These are phyloP conservation scores for Triplophysa siluroides DNA, from an alignment of 2,113 vertebrate genomes.

Conservation along the genomic window DNA sequence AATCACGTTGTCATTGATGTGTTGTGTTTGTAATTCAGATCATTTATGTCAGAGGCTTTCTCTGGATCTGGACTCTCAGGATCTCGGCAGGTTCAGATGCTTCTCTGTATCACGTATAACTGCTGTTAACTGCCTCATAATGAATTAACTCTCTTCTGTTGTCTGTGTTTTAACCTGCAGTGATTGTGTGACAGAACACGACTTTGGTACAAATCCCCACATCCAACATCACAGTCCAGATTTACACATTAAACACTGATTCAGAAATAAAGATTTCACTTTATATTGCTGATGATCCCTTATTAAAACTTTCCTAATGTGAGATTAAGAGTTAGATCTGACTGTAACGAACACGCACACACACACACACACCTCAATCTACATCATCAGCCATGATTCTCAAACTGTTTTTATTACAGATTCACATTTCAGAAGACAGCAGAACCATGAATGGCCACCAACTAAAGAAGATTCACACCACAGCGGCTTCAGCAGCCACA, in stretches of 20 bases:
- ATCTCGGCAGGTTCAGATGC: slow-evolving; percentile 47
- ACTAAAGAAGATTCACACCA: slow-evolving; percentile 63
- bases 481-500: slow-evolving; percentile 57
- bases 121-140: no score
- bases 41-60: slow-evolving; percentile 49
- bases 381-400: not conserved
- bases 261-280: no score
- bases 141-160: no score
- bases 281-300: no score
- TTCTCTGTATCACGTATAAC: not conserved
- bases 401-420: slow-evolving; percentile 44
- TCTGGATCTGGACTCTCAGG: slow-evolving; percentile 66
- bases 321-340: no score
- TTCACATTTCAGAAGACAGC: slow-evolving; percentile 33
- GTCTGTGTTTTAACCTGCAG: slow-evolving; percentile 5
- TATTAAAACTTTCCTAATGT: no score
- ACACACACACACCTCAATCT: no score
- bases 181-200: not conserved
- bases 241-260: no score
- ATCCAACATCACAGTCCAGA: no score
- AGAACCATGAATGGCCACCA: slow-evolving; percentile 71
- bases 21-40: not conserved
- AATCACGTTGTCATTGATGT: no score
- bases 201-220: not conserved
- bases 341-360: no score